Evolutionary conservation across 2,888 invertebrate species (phyloP).

Genomic region (Leptogaster cylindrica): DNA sequence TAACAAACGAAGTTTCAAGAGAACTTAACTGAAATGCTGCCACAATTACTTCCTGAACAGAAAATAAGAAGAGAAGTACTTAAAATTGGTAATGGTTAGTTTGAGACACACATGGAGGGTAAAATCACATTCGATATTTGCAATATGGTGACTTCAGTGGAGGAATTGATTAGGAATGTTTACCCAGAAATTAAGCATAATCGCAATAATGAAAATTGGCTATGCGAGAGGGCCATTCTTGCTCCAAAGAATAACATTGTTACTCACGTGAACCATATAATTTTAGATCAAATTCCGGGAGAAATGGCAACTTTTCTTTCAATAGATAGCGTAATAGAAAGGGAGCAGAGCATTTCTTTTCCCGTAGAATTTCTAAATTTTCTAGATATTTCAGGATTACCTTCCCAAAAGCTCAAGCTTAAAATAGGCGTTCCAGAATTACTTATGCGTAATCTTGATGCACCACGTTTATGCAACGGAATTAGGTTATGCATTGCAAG

Average conservation of each 20-base stretch:
- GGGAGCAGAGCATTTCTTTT: neutral
- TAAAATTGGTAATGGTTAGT: too few relatives aligned
- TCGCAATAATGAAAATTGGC: conserved; percentile 12
- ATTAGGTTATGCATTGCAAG: conserved; percentile 45
- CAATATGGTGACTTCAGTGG: too few relatives aligned
- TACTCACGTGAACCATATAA: neutral
- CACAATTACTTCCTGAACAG: too few relatives aligned
- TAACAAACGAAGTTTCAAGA: neutral
- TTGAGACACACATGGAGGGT: too few relatives aligned
- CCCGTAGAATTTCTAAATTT: neutral
- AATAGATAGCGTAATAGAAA: neutral
- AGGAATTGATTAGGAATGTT: neutral
- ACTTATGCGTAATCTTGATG: neutral
- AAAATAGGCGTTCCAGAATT: neutral
- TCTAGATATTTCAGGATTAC: neutral
- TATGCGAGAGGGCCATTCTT: conserved; percentile 14
- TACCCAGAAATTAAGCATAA: conserved; percentile 11
- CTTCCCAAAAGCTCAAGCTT: neutral
- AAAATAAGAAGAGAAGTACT: too few relatives aligned
- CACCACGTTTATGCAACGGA: conserved; percentile 48
- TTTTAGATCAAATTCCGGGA: neutral
- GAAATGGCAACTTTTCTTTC: neutral
- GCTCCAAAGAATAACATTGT: conserved; percentile 5
- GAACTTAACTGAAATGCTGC: neutral
- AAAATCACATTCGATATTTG: too few relatives aligned